Evolutionary conservation across 2,113 vertebrate species (phyloP).

Genomic region (Myiozetetes cayanensis): DNA sequence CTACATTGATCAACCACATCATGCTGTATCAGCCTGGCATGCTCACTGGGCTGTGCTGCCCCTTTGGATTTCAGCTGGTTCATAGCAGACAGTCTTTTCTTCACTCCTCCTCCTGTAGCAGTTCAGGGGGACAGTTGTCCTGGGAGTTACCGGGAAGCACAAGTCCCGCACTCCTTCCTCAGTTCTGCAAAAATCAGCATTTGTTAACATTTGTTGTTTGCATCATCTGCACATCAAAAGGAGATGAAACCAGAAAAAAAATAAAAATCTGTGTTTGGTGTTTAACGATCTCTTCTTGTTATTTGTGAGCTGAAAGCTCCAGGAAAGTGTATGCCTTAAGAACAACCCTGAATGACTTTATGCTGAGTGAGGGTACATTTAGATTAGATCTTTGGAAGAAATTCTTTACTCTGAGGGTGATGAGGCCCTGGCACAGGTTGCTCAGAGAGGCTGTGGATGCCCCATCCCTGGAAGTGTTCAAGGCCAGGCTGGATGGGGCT

Average conservation of each 20-base stretch:
- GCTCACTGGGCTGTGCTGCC: neutral
- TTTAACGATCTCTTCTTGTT: neutral
- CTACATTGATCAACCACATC: fast-evolving
- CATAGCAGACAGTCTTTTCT: neutral
- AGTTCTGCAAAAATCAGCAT: neutral
- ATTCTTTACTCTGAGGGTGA: neutral
- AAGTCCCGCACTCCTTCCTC: neutral
- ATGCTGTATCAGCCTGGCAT: neutral
- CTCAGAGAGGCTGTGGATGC: neutral
- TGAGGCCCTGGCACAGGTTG: neutral
- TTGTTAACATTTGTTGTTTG: neutral
- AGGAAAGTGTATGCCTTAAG: neutral
- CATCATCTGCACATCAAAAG: neutral
- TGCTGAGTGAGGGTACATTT: neutral
- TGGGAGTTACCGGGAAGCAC: neutral
- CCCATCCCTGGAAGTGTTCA: neutral
- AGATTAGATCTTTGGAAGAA: neutral
- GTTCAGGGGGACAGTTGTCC: neutral
- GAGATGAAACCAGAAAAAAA: neutral
- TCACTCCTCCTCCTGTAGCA: neutral
- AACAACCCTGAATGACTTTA: neutral
- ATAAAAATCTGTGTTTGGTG: neutral
- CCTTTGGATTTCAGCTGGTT: neutral
- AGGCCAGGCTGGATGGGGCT: neutral
- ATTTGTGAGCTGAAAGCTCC: neutral